Evolutionary conservation across 2,113 vertebrate species (phyloP).

Genomic region (Dunckerocampus dactyliophorus): DNA sequence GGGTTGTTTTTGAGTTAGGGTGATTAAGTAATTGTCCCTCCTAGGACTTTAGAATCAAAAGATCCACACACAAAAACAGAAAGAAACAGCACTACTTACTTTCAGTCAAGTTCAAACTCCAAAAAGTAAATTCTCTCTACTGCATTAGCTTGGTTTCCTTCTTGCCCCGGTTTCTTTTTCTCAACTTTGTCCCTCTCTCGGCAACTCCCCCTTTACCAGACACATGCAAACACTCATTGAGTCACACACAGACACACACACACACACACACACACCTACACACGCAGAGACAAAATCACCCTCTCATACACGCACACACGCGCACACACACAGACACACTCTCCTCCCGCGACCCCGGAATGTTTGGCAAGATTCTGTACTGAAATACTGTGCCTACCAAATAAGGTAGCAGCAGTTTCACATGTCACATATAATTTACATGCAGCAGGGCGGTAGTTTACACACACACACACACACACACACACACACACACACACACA

Average conservation of each 20-base stretch:
- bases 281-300: slow-evolving; percentile 62
- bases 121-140: slow-evolving; percentile 33
- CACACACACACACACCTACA: slow-evolving; percentile 48
- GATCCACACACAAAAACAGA: background rate
- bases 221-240: slow-evolving; percentile 61
- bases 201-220: slow-evolving; percentile 62
- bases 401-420: slow-evolving; percentile 82
- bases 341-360: slow-evolving; percentile 70
- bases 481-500: slow-evolving; percentile 37
- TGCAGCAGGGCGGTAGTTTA: slow-evolving; percentile 73
- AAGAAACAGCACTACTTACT: slow-evolving; percentile 50
- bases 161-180: slow-evolving; percentile 35
- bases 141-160: slow-evolving; percentile 33
- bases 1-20: background rate
- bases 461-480: slow-evolving; percentile 53
- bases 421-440: slow-evolving; percentile 85
- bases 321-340: slow-evolving; percentile 63
- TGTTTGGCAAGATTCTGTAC: slow-evolving; percentile 79
- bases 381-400: slow-evolving; percentile 82
- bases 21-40: background rate
- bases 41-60: slow-evolving; percentile 7
- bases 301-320: slow-evolving; percentile 67
- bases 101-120: slow-evolving; percentile 41
- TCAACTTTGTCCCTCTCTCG: slow-evolving; percentile 57
- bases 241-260: slow-evolving; percentile 18